Conservation (phyloP, 53 echinoderm and acorn worm species). For the Holothuria scabra region DNA sequence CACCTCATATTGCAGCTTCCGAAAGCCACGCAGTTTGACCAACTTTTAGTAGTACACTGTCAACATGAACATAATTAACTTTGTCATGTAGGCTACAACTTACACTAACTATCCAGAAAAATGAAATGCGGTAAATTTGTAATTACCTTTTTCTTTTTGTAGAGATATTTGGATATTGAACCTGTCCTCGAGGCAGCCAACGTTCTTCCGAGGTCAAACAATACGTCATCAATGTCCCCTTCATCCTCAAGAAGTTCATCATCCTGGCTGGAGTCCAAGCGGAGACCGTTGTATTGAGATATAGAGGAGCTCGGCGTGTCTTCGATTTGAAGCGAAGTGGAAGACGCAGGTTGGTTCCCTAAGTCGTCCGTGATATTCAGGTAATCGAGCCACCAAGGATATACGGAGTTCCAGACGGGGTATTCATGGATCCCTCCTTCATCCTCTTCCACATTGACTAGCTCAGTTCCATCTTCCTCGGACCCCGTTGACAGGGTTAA, state of each 20-base stretch:
- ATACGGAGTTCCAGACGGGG: constrained; percentile 23
- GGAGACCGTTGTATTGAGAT: too few species aligned
- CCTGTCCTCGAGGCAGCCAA: constrained; percentile 11
- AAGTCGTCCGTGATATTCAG: not conserved
- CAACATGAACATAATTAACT: too few species aligned
- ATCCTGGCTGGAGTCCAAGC: not conserved
- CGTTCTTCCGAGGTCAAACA: constrained; percentile 31
- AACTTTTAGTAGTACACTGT: too few species aligned
- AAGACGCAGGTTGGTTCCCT: not conserved
- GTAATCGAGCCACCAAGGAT: constrained; percentile 30
- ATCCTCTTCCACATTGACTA: not conserved
- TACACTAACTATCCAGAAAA: too few species aligned
- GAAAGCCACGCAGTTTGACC: too few species aligned
- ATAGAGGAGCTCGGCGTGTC: not conserved
- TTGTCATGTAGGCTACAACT: too few species aligned
- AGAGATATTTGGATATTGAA: constrained; percentile 5
- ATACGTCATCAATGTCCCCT: not conserved
- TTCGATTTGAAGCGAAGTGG: not conserved
- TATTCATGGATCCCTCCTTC: not conserved
- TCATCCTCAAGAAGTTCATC: not conserved
- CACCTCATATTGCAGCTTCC: too few species aligned
- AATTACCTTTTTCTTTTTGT: not conserved
- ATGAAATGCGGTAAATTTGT: too few species aligned
- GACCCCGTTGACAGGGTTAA: not conserved
- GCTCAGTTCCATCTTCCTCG: too few species aligned